Evolutionary conservation across 2,888 invertebrate species (phyloP), one percentile per base, ranked within the genome.

Genomic region (Tromatobia lineatoria): DNA sequence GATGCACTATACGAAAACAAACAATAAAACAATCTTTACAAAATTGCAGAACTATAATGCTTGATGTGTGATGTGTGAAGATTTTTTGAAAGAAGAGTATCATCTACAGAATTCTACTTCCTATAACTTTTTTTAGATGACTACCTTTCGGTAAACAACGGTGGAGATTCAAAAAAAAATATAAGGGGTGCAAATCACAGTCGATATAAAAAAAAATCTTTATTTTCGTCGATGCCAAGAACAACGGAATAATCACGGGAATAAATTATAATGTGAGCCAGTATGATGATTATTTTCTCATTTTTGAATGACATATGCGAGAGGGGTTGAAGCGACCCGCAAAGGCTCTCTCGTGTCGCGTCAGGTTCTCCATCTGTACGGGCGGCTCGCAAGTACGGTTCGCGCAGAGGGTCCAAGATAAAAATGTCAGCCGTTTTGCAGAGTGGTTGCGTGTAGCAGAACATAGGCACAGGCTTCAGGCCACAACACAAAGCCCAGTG

Each of bases 401-500:
- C 34, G 23, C 45, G n/a, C 50, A 15, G 85, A 81, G 90, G 90
- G 88, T 87, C 61, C 86, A 85, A 82, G 87, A 89, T 89, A 90
- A 90, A 90, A 88, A 88, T 90, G 90, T 88, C 89, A 87, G 79
- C 78, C 66, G 59, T 73, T 57, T 61, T 82, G 64, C 57, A 25
- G 29, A 73, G 42, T n/a, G 82, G 69, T 38, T 29, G 76, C 64
- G 34, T 61, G 11, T 57, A 50, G 18, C 18, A 18, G 20, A 25
- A 20, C 10, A 25, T 25, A 25, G 29, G 38, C 52, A 38, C 38
- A 69, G 69, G 59, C 38, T 74, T 52, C 42, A n/a, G 82, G 83
- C 67, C 64, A 57, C 25, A 59, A 75, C 80, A 92, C 92, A 92
- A 92, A 91, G 90, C 88, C 85, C 67, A 86, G 85, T 83, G 85